Evolutionary conservation across 2,888 invertebrate species (phyloP).

Genomic region (Eupithecia dodoneata): DNA sequence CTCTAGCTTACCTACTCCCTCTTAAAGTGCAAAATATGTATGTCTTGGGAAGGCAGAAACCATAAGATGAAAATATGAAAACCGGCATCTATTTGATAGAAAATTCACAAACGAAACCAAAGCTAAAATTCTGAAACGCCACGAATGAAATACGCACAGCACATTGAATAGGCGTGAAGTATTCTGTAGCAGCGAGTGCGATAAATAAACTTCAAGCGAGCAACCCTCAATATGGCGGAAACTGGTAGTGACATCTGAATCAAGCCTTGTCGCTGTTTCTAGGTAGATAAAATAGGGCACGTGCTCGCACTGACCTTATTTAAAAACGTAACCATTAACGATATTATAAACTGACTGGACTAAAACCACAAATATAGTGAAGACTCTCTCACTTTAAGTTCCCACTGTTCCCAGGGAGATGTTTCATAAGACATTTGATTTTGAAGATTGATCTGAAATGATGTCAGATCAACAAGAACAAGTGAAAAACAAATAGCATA

Average conservation of each 20-base stretch:
- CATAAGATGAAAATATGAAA: neutral
- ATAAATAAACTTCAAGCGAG: conserved; percentile 47
- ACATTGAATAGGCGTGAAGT: conserved; percentile 31
- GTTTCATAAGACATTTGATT: neutral
- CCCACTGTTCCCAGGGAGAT: neutral
- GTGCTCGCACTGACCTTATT: conserved; percentile 38
- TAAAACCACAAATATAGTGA: neutral
- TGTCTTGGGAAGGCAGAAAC: neutral
- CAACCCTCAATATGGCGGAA: conserved; percentile 53
- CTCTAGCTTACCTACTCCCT: neutral
- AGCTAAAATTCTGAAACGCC: conserved; percentile 20
- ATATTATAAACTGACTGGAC: neutral
- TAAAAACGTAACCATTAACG: neutral
- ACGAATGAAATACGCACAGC: conserved; percentile 21
- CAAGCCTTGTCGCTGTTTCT: conserved; percentile 46
- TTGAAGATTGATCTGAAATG: neutral
- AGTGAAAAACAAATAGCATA: neutral
- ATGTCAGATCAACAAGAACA: neutral
- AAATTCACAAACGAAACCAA: conserved; percentile 17
- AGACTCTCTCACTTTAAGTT: neutral
- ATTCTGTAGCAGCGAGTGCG: conserved; percentile 36
- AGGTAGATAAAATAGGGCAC: conserved; percentile 45
- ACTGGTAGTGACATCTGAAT: conserved; percentile 65
- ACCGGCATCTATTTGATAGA: neutral
- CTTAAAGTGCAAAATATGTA: neutral